Evolutionary conservation across 2,888 invertebrate genomes (phyloP).

Genomic region (Strigamia maritima): DNA sequence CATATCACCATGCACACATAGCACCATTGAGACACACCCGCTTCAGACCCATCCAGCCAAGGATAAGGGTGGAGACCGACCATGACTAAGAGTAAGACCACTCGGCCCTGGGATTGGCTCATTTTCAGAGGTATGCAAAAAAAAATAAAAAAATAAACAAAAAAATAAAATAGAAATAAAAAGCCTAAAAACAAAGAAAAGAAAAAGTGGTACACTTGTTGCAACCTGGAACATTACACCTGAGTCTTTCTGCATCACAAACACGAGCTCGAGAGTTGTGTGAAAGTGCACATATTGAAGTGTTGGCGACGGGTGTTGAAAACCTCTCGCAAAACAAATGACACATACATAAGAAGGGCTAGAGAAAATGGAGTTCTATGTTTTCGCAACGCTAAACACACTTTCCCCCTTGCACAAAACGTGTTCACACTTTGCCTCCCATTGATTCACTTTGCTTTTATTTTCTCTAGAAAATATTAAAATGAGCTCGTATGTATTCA

Average conservation of each 20-base stretch:
- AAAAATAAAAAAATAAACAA: not conserved
- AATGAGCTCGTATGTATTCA: constrained; percentile 32
- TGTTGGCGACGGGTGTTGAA: constrained; percentile 24
- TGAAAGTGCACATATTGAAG: constrained; percentile 30
- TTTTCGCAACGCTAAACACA: constrained; percentile 25
- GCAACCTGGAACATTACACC: constrained; percentile 21
- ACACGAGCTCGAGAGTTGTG: constrained; percentile 1
- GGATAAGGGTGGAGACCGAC: constrained; percentile 34
- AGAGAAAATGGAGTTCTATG: constrained; percentile 8
- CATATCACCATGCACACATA: constrained; percentile 34
- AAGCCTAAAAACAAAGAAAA: not conserved
- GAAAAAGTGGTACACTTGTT: not conserved
- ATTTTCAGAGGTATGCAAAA: constrained; percentile 1
- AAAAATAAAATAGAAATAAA: not conserved
- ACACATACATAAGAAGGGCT: constrained; percentile 26
- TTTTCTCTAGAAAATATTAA: not conserved
- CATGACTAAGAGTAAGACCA: not conserved
- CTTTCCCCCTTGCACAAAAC: not conserved
- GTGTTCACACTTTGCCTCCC: not conserved
- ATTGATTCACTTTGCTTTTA: constrained; percentile 1
- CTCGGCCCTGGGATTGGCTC: constrained; percentile 25
- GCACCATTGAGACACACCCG: constrained; percentile 24
- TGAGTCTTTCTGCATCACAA: constrained; percentile 28
- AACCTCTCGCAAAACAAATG: constrained; percentile 26
- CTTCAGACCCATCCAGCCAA: constrained; percentile 22